Evolutionary conservation across 2,797 vertebrate species (phyloP), one percentile per base, ranked within the genome.

Genomic region (Myotis pilosus): DNA sequence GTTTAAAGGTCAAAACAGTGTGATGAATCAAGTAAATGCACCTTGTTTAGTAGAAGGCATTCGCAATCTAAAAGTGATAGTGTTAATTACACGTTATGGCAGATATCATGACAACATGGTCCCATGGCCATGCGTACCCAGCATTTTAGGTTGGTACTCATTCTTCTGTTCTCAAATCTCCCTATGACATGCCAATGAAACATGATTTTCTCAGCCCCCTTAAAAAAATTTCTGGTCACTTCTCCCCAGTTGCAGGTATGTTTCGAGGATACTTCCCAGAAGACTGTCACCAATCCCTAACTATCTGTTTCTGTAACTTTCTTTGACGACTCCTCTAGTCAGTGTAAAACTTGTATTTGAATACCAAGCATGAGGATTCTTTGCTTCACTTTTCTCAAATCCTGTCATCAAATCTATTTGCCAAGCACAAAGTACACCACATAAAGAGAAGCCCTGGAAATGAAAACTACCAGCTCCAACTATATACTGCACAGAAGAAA

Each of bases 361-460:
- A 87, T 90, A 66, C 3, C 53, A 36, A 78, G 17, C 7, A 72
- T 55, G 60, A 95, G 16, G 17, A 30, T 95, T 72, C 44, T 93
- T 85, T 75, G 30, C 71, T 90, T 93, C 38, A 30, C 76, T 92
- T 88, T 85, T 82, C 92, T 85, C 82, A 68, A 88, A 66, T 16
- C 22, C 57, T 74, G 38, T 79, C 64, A 86, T 69, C 69, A 86
- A 76, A 57, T 91, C 49, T 88, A 38, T 87, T 90, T 92, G 87
- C 51, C 81, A 93, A 47, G 62, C 33, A 85, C 44, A 84, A 94
- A 91, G 57, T 68, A 87, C 89, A 81, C 23, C 71, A 68, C 30
- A 80, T 15, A 44, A 68, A 92, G 64, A 72, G 90, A 93, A 85
- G n/a, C 19, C 25, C 38, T n/a, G 30, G 33, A 55, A 69, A 53